Evolutionary conservation across 2,113 vertebrate species (phyloP), one percentile per base, ranked within the genome.

Genomic region (Platysteira castanea): DNA sequence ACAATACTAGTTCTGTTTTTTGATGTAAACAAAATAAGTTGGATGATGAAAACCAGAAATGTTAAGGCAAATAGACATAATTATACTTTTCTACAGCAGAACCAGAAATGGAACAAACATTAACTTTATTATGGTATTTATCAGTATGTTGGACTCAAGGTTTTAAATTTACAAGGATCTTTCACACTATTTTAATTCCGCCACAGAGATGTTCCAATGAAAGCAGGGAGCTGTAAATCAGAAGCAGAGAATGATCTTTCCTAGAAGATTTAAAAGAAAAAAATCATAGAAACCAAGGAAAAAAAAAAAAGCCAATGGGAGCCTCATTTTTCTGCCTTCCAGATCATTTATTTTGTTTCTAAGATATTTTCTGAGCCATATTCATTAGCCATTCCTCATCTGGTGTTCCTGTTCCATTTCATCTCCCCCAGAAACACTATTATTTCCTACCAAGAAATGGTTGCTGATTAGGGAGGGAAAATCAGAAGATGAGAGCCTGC

Each of bases 91-190:
- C 49, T 86, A 49, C 44, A 60, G 28, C 42, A 69, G 37, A 88
- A 75, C 3, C 39, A 91, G 63, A 91, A 96, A 90, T 67, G 20
- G 59, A 88, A 78, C 35, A 83, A 94, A 81, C 35, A 73, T 87
- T 81, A 84, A 68, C 27, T 92, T 87, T 59, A 77, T 44, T 94
- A 33, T 27, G 47, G 68, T 80, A 88, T 96, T 88, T 93, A 86
- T 93, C 47, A 80, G 42, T 41, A 47, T 33, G 56, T 67, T 88
- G 76, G 94, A 83, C 13, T 90, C 71, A 84, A 85, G 59, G 64
- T 59, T 94, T 95, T 77, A 76, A 80, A 88, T 90, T 91, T 90
- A 70, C 67, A 76, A 84, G 50, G 31, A 47, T 65, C 17, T 83
- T 89, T 80, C 73, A 90, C 44, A 44, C 21, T 73, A 54, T 85